Base-by-base conservation (phyloP, 1,140 invertebrate species). In the Drosophila pachea region DNA sequence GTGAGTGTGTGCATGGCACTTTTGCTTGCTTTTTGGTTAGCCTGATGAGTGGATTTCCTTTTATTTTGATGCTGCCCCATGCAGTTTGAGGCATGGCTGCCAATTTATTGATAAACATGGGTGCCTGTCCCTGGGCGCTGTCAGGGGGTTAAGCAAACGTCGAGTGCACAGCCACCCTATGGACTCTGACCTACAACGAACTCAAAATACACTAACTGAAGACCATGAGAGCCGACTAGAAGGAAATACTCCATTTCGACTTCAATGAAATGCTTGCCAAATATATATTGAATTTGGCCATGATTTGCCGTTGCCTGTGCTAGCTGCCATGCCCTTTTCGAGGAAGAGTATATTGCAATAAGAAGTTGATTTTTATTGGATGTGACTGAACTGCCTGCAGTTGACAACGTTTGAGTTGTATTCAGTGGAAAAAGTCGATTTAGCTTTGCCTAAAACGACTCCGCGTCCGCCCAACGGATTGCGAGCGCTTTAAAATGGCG, bases 91-190 rank as follows among this genome's bases (percentile, higher is more conserved):
- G 64, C 68, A 70, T 65, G 68, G 55, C 73, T 76, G 76, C 73
- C 81, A 86, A 73, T 77, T 84, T 84, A 86, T 84, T 84, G 81
- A 86, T 84, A 84, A 84, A 84, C 74, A 76, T 64, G 68, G 74
- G 67, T 54, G 69, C 16, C 56, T 48, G 38, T 48, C 40, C 38
- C 35, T 40, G 47, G 22, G 12, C 36, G 48, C 40, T 56, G 54
- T 45, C 29, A 40, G 49, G 68, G 68, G 69, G 70, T 81, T 81
- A 76, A 81, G 49, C 50, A 64, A 60, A 48, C 40, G 48, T 60
- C n/a, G 22, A 36, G 47, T 38, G 12, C 31, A 53, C 43, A 66
- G 53, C 16, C 7, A 48, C 38, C 35, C 8, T 35, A 22, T 32
- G 8, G 36, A 12, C 35, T 48, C 33, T 9, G 11, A 7, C 4